These are phyloP conservation scores for Mythimna impura DNA, from an alignment of 2,888 invertebrate species.

Conservation along the genomic window DNA sequence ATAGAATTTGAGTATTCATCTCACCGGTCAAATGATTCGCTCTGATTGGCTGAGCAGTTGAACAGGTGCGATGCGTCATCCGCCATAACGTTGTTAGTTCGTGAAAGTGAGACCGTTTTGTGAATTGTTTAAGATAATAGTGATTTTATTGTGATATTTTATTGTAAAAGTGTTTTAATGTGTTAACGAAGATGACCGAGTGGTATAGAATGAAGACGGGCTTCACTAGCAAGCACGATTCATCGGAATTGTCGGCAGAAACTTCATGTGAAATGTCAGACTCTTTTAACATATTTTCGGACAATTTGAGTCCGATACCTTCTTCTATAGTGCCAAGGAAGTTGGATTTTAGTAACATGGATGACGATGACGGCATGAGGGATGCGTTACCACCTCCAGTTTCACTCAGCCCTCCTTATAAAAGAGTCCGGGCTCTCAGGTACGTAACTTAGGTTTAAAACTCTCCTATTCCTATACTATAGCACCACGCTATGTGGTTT, in stretches of 20 bases:
- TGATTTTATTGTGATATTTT: slow-evolving; percentile 76
- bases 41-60: slow-evolving; percentile 79
- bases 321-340: slow-evolving; percentile 90
- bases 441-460: slow-evolving; percentile 71
- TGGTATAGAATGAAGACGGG: slow-evolving; percentile 87
- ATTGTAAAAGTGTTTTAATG: slow-evolving; percentile 77
- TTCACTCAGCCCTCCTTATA: slow-evolving; percentile 89
- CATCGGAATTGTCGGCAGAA: slow-evolving; percentile 90
- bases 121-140: slow-evolving; percentile 73
- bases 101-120: slow-evolving; percentile 85
- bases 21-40: slow-evolving; percentile 82
- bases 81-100: slow-evolving; percentile 86
- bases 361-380: slow-evolving; percentile 85
- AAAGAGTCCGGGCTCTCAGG: slow-evolving; percentile 91
- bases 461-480: slow-evolving; percentile 57
- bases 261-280: slow-evolving; percentile 92
- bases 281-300: slow-evolving; percentile 90
- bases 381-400: slow-evolving; percentile 78
- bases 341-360: slow-evolving; percentile 88
- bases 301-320: slow-evolving; percentile 90
- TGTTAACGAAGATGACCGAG: slow-evolving; percentile 83
- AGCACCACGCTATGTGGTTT: slow-evolving; percentile 71
- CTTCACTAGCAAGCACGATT: slow-evolving; percentile 81
- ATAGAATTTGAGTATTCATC: slow-evolving; percentile 78
- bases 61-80: slow-evolving; percentile 90